Percentiles rank a stretch among this genome's conserved stretches.
Conservation (phyloP, 2,888 invertebrate species). For the Anthoptus insignis region DNA sequence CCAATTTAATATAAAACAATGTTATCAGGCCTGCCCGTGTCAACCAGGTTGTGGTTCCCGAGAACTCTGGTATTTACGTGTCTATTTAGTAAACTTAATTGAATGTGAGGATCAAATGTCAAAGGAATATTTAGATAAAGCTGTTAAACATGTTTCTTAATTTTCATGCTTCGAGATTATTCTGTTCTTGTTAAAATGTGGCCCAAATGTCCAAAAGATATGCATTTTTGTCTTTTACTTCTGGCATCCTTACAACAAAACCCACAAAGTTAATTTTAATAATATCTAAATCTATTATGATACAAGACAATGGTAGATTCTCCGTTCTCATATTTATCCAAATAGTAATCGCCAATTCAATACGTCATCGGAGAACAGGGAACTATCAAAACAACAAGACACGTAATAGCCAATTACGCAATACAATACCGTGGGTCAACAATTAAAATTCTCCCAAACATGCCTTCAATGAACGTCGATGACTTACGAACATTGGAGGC, state of each 20-base stretch:
- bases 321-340: constrained; percentile 11
- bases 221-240: too few species aligned
- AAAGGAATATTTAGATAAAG: constrained; percentile 8
- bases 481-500: constrained; percentile 64
- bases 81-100: constrained; percentile 39
- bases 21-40: constrained; percentile 55
- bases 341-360: constrained; percentile 16
- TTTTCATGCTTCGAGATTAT: not conserved
- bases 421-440: constrained; percentile 59
- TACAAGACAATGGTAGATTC: constrained; percentile 3
- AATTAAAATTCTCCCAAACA: constrained; percentile 65
- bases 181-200: too few species aligned
- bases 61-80: constrained; percentile 24
- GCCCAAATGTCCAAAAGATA: too few species aligned
- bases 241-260: too few species aligned
- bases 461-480: constrained; percentile 54
- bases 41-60: constrained; percentile 42
- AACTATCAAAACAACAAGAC: constrained; percentile 47
- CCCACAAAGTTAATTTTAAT: not conserved
- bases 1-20: constrained; percentile 71
- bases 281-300: constrained; percentile 8
- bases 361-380: constrained; percentile 25
- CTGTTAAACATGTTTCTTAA: constrained; percentile 16
- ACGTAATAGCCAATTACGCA: constrained; percentile 53
- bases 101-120: constrained; percentile 33